Conservation (phyloP, 2,113 vertebrate genomes). For the Pardalotus punctatus region DNA sequence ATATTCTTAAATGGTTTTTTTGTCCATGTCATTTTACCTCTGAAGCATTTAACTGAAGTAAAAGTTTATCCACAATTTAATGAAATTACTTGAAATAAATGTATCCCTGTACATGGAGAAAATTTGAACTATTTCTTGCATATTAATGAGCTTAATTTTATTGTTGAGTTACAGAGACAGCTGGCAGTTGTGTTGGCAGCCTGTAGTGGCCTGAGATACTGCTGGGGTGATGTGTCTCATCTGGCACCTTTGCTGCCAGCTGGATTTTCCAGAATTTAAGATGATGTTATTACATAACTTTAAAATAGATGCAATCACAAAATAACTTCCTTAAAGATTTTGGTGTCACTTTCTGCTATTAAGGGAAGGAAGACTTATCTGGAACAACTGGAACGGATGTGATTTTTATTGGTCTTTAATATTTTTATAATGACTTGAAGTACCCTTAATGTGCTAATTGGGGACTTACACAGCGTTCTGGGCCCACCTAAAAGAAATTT, state of each 20-base stretch:
- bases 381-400: neutral
- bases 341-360: neutral
- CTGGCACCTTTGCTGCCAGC: neutral
- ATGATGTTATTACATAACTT: neutral
- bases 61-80: neutral
- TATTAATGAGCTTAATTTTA: neutral
- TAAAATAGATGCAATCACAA: accelerated
- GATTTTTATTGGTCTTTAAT: neutral
- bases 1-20: neutral
- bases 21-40: accelerated
- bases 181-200: neutral
- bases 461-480: neutral
- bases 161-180: neutral
- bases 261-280: neutral
- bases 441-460: neutral
- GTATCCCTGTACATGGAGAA: neutral
- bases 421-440: neutral
- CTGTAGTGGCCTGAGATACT: neutral
- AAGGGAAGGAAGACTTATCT: neutral
- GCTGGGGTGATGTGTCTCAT: neutral
- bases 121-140: neutral
- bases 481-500: neutral
- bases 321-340: neutral
- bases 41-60: neutral
- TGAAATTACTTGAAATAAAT: neutral